Percentiles rank a stretch among this genome's conserved stretches.
Conservation (phyloP, 2,797 vertebrate genomes). For the Acipenser ruthenus region DNA sequence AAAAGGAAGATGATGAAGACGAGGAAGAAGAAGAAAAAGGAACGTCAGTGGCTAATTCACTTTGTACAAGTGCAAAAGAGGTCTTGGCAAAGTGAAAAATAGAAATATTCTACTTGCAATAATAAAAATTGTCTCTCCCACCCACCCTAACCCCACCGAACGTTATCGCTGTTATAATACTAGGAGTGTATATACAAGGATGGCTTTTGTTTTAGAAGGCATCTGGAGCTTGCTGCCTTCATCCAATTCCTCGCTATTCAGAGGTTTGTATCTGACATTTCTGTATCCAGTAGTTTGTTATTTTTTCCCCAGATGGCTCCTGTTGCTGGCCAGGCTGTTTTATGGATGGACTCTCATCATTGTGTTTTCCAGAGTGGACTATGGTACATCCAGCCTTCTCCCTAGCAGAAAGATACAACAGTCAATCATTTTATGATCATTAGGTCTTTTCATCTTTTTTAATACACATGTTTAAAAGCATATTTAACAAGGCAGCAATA, state of each 20-base stretch:
- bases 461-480: too few relatives aligned
- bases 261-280: slow-evolving; percentile 18
- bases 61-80: slow-evolving; percentile 60
- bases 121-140: slow-evolving; percentile 52
- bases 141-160: slow-evolving; percentile 17
- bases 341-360: slow-evolving; percentile 41
- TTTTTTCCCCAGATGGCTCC: slow-evolving; percentile 12
- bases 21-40: slow-evolving; percentile 16
- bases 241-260: slow-evolving; percentile 20
- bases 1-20: neutral
- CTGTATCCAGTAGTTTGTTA: slow-evolving; percentile 10
- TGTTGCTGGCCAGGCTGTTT: too few relatives aligned
- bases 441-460: too few relatives aligned
- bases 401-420: slow-evolving; percentile 47
- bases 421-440: neutral
- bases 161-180: slow-evolving; percentile 23
- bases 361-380: slow-evolving; percentile 80
- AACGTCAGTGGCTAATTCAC: slow-evolving; percentile 39
- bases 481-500: too few relatives aligned
- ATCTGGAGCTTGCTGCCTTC: neutral
- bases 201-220: slow-evolving; percentile 42
- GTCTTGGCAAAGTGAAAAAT: slow-evolving; percentile 82
- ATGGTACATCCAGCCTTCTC: slow-evolving; percentile 80
- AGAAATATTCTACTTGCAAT: slow-evolving; percentile 69
- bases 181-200: slow-evolving; percentile 26